phyloP scores from a whole-genome alignment of 1,140 invertebrate species.

The Aphelinus atriplicis region DNA sequence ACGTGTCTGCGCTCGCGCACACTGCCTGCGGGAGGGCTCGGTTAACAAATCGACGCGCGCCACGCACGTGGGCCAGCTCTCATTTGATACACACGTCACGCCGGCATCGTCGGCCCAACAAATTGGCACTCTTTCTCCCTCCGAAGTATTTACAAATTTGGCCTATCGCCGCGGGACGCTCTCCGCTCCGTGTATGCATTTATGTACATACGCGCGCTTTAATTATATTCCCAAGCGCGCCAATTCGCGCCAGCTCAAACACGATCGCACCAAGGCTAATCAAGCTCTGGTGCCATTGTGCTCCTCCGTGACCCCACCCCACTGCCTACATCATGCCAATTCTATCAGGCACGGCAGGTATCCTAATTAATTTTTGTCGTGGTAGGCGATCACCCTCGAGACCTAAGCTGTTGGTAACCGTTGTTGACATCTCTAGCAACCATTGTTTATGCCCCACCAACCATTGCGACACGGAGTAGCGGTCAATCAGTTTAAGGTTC shows the following conservation, averaged over 20 bases:
- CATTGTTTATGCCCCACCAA: too few species aligned
- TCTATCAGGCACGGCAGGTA: too few species aligned
- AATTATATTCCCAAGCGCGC: conserved; percentile 17
- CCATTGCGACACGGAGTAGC: too few species aligned
- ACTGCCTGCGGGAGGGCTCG: conserved; percentile 12
- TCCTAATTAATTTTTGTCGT: too few species aligned
- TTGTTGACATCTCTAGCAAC: too few species aligned
- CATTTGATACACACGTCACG: conserved; percentile 27
- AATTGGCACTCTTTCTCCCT: conserved; percentile 47
- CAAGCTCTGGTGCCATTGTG: too few species aligned
- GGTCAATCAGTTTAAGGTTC: too few species aligned
- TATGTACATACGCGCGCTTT: conserved; percentile 32
- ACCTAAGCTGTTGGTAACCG: too few species aligned
- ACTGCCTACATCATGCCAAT: too few species aligned
- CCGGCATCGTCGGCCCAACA: conserved; percentile 43
- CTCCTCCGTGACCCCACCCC: too few species aligned
- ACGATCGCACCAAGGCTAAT: too few species aligned
- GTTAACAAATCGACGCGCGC: conserved; percentile 31
- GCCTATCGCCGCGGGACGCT: conserved; percentile 54
- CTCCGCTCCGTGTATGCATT: background rate
- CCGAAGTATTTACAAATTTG: conserved; percentile 58
- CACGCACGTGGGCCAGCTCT: background rate
- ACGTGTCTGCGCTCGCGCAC: background rate
- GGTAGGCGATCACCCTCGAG: too few species aligned
- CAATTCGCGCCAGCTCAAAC: background rate